A percentile compares a stretch with the other conserved stretches of the same genome.
These are phyloP conservation scores for Rhogogaster chlorosoma DNA, from an alignment of 2,888 invertebrate genomes.

Conservation along the genomic window DNA sequence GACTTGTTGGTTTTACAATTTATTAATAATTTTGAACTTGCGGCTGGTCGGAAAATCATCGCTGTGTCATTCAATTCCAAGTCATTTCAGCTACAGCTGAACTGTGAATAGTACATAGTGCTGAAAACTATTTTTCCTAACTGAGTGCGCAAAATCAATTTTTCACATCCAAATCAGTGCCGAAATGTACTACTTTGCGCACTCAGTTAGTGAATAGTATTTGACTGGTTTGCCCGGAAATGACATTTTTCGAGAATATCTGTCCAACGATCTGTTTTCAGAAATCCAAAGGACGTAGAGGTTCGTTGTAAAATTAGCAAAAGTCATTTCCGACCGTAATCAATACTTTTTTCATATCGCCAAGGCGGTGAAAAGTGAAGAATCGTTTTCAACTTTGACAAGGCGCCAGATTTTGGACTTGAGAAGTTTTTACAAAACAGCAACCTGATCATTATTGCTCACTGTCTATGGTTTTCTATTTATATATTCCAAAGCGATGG, in stretches of 20 bases:
- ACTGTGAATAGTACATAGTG: too few relatives aligned
- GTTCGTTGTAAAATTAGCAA: background rate
- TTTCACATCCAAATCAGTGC: too few relatives aligned
- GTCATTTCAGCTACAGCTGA: too few relatives aligned
- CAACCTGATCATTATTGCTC: background rate
- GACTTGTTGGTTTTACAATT: background rate
- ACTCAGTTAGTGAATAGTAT: too few relatives aligned
- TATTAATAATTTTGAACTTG: background rate
- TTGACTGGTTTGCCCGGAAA: too few relatives aligned
- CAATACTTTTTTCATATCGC: background rate
- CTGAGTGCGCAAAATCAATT: too few relatives aligned
- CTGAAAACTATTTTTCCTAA: too few relatives aligned
- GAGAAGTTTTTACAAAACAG: background rate
- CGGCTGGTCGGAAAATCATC: background rate
- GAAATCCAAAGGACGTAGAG: background rate
- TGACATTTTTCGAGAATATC: too few relatives aligned
- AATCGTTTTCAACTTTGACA: background rate
- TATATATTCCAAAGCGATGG: slow-evolving; percentile 17
- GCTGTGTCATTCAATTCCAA: too few relatives aligned
- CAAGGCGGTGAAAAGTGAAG: background rate
- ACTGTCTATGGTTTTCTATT: background rate
- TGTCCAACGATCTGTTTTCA: background rate
- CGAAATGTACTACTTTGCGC: too few relatives aligned
- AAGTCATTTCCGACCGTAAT: background rate
- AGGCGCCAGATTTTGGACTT: background rate